These are phyloP conservation scores for Hemiprocne comata DNA, from an alignment of 2,113 vertebrate genomes.

Conservation along the genomic window DNA sequence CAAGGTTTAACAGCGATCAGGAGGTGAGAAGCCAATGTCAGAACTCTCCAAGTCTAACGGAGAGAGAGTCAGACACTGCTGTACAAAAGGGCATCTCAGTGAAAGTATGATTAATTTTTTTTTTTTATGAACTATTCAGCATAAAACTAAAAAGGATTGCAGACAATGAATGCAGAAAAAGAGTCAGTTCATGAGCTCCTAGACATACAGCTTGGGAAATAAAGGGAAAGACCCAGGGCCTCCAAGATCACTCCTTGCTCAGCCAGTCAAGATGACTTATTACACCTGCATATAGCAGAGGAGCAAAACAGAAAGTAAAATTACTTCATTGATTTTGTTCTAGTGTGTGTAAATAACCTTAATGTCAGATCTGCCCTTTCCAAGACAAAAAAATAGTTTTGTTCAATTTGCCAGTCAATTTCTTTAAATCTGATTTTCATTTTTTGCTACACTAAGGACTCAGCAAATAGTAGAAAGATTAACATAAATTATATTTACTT, in stretches of 20 bases:
- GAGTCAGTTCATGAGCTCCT: background rate
- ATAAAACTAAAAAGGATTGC: background rate
- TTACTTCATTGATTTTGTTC: constrained; percentile 73
- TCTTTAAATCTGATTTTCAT: constrained; percentile 14
- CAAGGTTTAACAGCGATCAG: background rate
- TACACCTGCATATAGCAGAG: constrained; percentile 32
- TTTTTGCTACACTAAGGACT: background rate
- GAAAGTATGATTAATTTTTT: background rate
- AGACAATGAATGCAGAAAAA: background rate
- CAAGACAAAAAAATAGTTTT: constrained; percentile 60
- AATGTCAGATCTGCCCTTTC: constrained; percentile 72
- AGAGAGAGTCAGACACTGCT: background rate
- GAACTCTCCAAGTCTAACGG: background rate
- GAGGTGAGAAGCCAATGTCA: background rate
- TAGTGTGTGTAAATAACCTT: constrained; percentile 66
- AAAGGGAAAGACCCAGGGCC: background rate
- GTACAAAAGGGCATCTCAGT: background rate
- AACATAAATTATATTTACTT: constrained; percentile 20
- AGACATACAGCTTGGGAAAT: background rate
- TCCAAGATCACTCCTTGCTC: background rate
- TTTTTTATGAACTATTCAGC: background rate
- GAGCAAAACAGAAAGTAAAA: constrained; percentile 70
- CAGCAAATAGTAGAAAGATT: background rate
- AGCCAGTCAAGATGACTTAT: constrained; percentile 71
- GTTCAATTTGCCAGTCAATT: constrained; percentile 31